Evolutionary conservation across 2,888 invertebrate species (phyloP).

Genomic region (Microctonus brassicae): DNA sequence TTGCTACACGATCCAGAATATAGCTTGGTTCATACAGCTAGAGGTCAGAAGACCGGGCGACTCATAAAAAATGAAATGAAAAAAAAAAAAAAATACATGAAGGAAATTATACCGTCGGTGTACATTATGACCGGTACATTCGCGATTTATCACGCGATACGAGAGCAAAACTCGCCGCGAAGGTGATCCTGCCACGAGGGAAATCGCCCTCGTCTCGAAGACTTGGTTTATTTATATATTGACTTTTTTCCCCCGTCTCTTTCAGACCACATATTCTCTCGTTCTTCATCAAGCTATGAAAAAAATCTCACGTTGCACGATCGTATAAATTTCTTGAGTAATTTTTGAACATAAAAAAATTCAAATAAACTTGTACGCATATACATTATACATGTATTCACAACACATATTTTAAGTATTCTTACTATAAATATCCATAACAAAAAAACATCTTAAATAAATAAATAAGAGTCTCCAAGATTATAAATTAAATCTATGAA

Average conservation of each 20-base stretch:
- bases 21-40: constrained; percentile 27
- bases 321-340: constrained; percentile 29
- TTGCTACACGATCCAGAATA: constrained; percentile 27
- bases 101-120: constrained; percentile 49
- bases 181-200: constrained; percentile 45
- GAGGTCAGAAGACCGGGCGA: constrained; percentile 20
- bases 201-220: constrained; percentile 45
- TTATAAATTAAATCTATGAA: no score
- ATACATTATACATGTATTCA: no score
- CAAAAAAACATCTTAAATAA: no score
- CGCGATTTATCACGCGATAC: constrained; percentile 49
- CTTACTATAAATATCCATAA: no score
- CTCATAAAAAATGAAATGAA: constrained; percentile 43
- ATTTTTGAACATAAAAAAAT: constrained; percentile 28
- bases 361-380: constrained; percentile 16
- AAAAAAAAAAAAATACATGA: constrained; percentile 37
- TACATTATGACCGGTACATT: constrained; percentile 47
- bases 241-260: constrained; percentile 30
- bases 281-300: constrained; percentile 21
- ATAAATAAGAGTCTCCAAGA: no score
- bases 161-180: constrained; percentile 36
- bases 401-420: no score
- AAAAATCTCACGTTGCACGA: constrained; percentile 22
- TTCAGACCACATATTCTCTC: constrained; percentile 25
- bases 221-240: constrained; percentile 20